Conservation (phyloP, 2,797 vertebrate genomes). For the Astyanax mexicanus region DNA sequence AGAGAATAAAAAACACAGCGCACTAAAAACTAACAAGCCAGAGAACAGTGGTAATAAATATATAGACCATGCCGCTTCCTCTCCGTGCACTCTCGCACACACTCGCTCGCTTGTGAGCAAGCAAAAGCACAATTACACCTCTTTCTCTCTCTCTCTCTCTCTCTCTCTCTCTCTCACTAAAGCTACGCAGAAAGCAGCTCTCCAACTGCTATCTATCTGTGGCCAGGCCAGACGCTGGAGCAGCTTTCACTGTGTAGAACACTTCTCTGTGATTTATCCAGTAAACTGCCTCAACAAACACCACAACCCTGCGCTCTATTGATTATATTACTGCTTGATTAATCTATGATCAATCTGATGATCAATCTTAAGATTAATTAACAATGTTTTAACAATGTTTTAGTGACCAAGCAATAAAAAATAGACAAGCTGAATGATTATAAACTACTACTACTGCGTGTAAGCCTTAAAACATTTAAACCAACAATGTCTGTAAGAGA, state of each 20-base stretch:
- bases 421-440: neutral
- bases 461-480: neutral
- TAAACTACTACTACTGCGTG: neutral
- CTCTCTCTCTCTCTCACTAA: conserved; percentile 20
- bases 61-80: conserved; percentile 41
- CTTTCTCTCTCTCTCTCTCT: conserved; percentile 17
- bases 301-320: neutral
- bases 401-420: neutral
- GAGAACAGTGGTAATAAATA: conserved; percentile 63
- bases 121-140: conserved; percentile 28
- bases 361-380: neutral
- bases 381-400: neutral
- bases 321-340: neutral
- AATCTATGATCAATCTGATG: neutral
- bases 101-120: conserved; percentile 15
- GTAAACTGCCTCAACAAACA: neutral
- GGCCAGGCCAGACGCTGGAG: conserved; percentile 1
- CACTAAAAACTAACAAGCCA: conserved; percentile 68
- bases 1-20: conserved; percentile 58
- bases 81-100: too few relatives aligned
- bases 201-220: neutral
- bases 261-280: neutral
- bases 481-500: too few relatives aligned
- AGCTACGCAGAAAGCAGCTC: conserved; percentile 14
- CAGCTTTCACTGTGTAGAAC: neutral